Percentiles rank a stretch among this genome's conserved stretches.
phyloP scores from a whole-genome alignment of 1,140 invertebrate genomes.

The Dendroctonus valens region DNA sequence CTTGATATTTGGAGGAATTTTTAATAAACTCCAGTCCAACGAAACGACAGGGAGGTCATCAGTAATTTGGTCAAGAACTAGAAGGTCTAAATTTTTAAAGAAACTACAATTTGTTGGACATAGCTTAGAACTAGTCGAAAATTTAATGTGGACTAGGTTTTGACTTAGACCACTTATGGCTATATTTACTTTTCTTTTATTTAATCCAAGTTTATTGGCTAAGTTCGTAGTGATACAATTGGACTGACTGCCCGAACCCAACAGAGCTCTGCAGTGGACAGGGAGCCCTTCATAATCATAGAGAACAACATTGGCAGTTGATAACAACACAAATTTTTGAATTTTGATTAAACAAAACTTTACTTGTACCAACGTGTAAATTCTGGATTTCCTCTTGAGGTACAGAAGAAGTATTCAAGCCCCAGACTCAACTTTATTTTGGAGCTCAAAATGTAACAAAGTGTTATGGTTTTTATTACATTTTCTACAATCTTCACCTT shows the following conservation, averaged over 20 bases:
- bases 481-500: constrained; percentile 5
- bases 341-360: constrained; percentile 6
- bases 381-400: neutral
- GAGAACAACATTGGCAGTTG: constrained; percentile 22
- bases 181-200: constrained; percentile 6
- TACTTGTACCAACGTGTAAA: neutral
- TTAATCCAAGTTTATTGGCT: constrained; percentile 23
- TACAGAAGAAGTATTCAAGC: neutral
- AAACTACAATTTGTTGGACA: neutral
- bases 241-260: constrained; percentile 22
- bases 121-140: constrained; percentile 2
- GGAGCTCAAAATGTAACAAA: constrained; percentile 3
- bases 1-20: constrained; percentile 8
- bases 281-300: constrained; percentile 8
- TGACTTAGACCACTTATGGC: constrained; percentile 23
- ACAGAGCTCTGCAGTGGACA: constrained; percentile 16
- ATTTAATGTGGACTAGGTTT: constrained; percentile 6
- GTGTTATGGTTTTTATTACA: constrained; percentile 16
- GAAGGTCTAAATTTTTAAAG: neutral
- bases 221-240: constrained; percentile 30
- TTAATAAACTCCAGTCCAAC: neutral
- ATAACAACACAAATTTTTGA: constrained; percentile 16
- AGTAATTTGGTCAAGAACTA: constrained; percentile 12
- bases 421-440: neutral
- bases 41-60: neutral